Conservation (phyloP, 2,113 vertebrate genomes). For the Ranitomeya imitator region DNA sequence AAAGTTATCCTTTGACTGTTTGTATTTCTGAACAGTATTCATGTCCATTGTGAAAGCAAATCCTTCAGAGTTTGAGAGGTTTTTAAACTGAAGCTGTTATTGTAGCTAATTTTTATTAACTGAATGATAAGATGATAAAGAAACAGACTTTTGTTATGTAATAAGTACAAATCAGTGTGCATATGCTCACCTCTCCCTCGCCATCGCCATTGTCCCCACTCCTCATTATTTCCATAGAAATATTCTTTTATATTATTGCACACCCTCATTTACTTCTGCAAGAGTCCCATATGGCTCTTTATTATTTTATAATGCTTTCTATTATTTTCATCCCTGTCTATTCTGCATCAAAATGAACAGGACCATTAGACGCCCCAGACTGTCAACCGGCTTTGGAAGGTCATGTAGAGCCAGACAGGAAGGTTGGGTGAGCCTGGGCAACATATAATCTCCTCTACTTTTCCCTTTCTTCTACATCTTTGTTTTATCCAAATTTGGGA, state of each 20-base stretch:
- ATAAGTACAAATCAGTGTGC: slow-evolving; percentile 83
- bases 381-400: slow-evolving; percentile 7
- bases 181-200: slow-evolving; percentile 78
- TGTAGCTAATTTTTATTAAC: slow-evolving; percentile 98
- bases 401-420: slow-evolving; percentile 23
- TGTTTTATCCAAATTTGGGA: neutral
- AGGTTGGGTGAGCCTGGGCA: neutral
- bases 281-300: slow-evolving; percentile 7
- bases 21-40: slow-evolving; percentile 99
- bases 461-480: neutral
- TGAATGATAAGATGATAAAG: slow-evolving; percentile 90
- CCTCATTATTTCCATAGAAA: slow-evolving; percentile 5
- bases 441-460: neutral
- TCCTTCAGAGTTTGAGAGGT: slow-evolving; percentile 86
- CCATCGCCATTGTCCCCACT: slow-evolving; percentile 64
- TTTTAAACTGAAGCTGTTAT: slow-evolving; percentile 88
- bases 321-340: slow-evolving; percentile 6
- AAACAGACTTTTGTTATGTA: slow-evolving; percentile 86
- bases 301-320: neutral
- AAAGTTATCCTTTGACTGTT: slow-evolving; percentile 99
- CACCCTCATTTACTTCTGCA: neutral
- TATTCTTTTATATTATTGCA: slow-evolving; percentile 23
- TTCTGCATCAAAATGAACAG: neutral
- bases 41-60: slow-evolving; percentile 95
- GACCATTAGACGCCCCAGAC: neutral